Evolutionary conservation across 2,113 vertebrate species (phyloP).

Genomic region (Pluvialis apricaria): DNA sequence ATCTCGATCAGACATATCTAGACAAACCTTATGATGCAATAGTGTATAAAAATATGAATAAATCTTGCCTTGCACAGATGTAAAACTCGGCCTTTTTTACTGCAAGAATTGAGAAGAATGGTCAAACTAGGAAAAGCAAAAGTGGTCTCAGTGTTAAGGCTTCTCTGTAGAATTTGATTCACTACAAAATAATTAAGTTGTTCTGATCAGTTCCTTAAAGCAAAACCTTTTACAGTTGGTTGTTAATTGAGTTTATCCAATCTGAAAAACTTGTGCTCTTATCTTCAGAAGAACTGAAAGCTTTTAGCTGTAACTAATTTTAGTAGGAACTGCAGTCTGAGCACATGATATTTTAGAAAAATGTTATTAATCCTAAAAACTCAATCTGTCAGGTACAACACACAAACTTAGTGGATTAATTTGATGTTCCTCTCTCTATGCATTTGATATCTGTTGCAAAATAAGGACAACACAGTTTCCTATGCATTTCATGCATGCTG

Average conservation of each 20-base stretch:
- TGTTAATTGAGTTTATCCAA: neutral
- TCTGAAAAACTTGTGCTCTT: neutral
- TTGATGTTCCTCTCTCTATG: neutral
- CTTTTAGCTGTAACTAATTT: neutral
- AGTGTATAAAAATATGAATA: neutral
- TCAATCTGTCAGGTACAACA: neutral
- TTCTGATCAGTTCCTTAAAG: neutral
- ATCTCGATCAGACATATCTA: neutral
- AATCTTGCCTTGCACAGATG: neutral
- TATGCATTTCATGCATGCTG: neutral
- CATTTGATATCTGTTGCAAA: neutral
- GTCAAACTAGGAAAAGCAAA: neutral
- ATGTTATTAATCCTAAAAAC: neutral
- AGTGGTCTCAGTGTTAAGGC: neutral
- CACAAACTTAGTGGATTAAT: neutral
- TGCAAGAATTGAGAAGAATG: neutral
- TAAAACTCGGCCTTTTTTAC: neutral
- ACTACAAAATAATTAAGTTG: neutral
- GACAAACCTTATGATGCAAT: neutral
- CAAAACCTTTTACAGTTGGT: neutral
- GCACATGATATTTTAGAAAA: neutral
- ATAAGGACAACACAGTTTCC: neutral
- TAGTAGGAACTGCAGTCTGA: neutral
- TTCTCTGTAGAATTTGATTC: neutral
- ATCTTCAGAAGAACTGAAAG: neutral